Conservation (phyloP, 2,888 invertebrate species). For the Thyatira batis region DNA sequence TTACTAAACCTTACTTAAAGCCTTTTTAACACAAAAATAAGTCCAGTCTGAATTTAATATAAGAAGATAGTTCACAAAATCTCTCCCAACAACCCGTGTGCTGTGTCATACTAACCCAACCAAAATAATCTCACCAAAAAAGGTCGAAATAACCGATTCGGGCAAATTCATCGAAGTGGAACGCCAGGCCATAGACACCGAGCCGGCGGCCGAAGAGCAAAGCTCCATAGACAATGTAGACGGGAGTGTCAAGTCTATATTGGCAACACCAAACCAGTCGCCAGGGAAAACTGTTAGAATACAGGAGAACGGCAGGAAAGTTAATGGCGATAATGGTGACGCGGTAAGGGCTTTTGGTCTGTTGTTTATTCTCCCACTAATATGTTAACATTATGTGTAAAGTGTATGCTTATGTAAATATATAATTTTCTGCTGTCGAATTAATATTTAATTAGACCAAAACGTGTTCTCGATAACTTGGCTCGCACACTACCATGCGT, state of each 20-base stretch:
- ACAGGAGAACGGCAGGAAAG: conserved; percentile 70
- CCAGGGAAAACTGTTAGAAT: conserved; percentile 74
- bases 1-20: too few relatives aligned
- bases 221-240: conserved; percentile 24
- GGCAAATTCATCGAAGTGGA: conserved; percentile 81
- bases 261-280: conserved; percentile 61
- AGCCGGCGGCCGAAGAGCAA: conserved; percentile 20
- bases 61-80: conserved; percentile 22
- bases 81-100: conserved; percentile 39
- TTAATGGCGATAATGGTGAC: conserved; percentile 55
- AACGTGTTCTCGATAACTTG: neutral
- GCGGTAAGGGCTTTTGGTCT: conserved; percentile 55
- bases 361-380: conserved; percentile 33
- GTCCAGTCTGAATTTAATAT: too few relatives aligned
- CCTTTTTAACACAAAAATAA: too few relatives aligned
- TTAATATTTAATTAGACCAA: conserved; percentile 5
- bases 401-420: neutral
- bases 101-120: conserved; percentile 64
- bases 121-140: conserved; percentile 54
- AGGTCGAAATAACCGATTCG: conserved; percentile 78
- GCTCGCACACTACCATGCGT: neutral
- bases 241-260: conserved; percentile 27
- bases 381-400: conserved; percentile 24
- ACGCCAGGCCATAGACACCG: conserved; percentile 46
- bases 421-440: conserved; percentile 3